phyloP scores from a whole-genome alignment of 2,797 vertebrate species.

The Sebastes itinus region DNA sequence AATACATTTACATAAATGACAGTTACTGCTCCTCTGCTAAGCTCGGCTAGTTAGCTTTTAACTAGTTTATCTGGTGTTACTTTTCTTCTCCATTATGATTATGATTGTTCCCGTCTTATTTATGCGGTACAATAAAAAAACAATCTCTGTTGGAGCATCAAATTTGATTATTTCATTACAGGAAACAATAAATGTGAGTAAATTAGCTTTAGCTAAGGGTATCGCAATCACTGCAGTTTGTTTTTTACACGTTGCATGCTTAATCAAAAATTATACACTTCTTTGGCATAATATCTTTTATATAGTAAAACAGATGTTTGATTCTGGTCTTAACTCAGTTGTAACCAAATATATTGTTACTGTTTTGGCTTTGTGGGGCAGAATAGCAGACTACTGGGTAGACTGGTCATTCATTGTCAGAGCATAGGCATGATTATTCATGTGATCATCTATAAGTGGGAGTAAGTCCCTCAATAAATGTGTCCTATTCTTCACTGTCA shows the following conservation, averaged over 20 bases:
- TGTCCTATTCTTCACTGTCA: not conserved
- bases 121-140: not conserved
- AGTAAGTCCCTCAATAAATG: not conserved
- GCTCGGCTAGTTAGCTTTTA: not conserved
- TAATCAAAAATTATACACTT: accelerated
- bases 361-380: not conserved
- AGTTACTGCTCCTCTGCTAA: not conserved
- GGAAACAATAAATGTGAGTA: not conserved
- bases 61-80: not conserved
- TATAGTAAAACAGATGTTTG: not conserved
- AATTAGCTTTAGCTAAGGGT: not conserved
- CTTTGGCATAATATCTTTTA: not conserved
- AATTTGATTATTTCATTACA: not conserved
- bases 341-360: too few species aligned
- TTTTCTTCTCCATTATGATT: not conserved
- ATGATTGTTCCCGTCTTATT: not conserved
- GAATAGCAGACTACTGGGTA: accelerated
- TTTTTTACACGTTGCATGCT: not conserved
- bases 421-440: not conserved
- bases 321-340: not conserved
- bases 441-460: not conserved
- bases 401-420: not conserved
- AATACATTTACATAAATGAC: not conserved
- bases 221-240: not conserved
- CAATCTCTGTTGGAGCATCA: not conserved